phyloP scores from a whole-genome alignment of 2,113 vertebrate species.

The Rhea americana region DNA sequence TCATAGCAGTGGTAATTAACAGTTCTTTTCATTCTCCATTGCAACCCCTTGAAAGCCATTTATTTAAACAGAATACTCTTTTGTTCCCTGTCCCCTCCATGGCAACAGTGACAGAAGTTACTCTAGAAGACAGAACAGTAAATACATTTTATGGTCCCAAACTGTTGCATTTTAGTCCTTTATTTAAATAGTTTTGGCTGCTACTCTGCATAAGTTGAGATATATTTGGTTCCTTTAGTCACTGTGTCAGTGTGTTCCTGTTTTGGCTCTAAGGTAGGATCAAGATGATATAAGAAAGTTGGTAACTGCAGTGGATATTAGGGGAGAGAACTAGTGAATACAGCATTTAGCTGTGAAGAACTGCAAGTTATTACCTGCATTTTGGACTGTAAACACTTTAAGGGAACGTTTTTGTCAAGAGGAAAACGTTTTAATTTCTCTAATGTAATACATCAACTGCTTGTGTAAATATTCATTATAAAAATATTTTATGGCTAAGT shows the following conservation, averaged over 20 bases:
- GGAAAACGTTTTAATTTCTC: background rate
- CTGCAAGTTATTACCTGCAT: background rate
- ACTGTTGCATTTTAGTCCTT: background rate
- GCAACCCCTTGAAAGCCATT: background rate
- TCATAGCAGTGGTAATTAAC: background rate
- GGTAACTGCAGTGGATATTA: background rate
- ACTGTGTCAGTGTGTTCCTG: background rate
- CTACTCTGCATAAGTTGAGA: background rate
- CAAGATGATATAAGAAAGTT: background rate
- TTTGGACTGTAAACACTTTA: background rate
- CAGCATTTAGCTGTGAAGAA: background rate
- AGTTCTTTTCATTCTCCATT: background rate
- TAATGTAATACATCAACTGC: background rate
- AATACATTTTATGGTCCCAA: constrained; percentile 12
- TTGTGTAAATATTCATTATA: background rate
- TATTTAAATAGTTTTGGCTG: constrained; percentile 10
- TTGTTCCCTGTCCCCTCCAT: background rate
- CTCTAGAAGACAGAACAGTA: background rate
- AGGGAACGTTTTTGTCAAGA: background rate
- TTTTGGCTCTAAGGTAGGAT: background rate
- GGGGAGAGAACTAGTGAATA: background rate
- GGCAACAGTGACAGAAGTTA: constrained; percentile 44
- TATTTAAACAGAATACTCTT: constrained; percentile 17
- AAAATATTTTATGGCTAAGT: no score
- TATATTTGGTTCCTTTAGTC: background rate